Base-by-base conservation (phyloP, 2,888 invertebrate species). In the Acleris literana region DNA sequence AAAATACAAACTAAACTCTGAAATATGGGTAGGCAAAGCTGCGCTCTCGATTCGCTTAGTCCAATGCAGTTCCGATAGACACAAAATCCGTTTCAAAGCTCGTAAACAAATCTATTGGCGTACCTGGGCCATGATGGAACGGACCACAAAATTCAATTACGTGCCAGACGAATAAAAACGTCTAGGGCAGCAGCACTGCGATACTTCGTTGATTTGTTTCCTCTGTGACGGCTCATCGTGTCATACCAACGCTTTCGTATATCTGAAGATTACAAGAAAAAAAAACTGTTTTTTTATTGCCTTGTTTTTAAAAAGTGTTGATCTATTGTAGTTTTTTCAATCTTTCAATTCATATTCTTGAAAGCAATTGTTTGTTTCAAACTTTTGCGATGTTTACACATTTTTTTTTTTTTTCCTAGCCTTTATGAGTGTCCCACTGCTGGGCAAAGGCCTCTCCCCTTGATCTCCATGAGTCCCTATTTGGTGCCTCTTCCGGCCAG, bases 111-210 rank as follows among this genome's bases (percentile, higher is more conserved):
- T 82, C 76, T 76, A 76, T 71, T 72, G 68, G 64, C 70, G 68
- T 75, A 74, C 76, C 76, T 68, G 73, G 68, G 76, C 76, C 82
- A 85, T 87, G 84, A 88, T 83, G 79, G 84, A 78, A 79, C 77
- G 76, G 74, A 82, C 89, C 88, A 84, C 88, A 85, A 85, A 90
- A 90, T 90, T 91, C 89, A 89, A 91, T 90, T 88, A 88, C 86
- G 82, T 81, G 80, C 81, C 83, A 88, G 87, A 90, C 86, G 85
- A 90, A 89, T 87, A 88, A 90, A 90, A 90, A 86, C 81, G 81
- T 79, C 78, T 74, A 83, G 77, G 79, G 75, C 81, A 78, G 13
- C 79, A 74, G 81, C 79, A 78, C 84, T 22, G 48, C 56, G 57
- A 48, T 66, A 33, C 84, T 84, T 83, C 85, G 85, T 85, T 84